These are phyloP conservation scores for Mormoops blainvillei DNA, from an alignment of 2,113 vertebrate species.

Conservation along the genomic window DNA sequence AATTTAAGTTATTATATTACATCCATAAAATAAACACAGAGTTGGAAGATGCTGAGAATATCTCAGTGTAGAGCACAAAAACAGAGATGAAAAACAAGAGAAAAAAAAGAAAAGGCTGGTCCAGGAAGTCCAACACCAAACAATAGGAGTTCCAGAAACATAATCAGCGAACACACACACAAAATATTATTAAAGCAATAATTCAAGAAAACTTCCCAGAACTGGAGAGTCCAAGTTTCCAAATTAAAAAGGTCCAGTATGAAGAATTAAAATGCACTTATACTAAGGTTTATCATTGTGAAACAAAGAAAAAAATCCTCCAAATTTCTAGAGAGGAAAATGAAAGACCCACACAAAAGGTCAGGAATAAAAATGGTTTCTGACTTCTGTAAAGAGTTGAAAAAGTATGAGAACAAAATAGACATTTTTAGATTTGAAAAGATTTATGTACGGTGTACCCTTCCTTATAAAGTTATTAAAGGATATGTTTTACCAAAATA, in stretches of 20 bases:
- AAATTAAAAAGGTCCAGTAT: background rate
- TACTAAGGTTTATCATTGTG: background rate
- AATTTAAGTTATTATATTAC: background rate
- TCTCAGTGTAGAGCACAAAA: background rate
- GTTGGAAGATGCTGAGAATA: background rate
- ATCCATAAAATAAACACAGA: background rate
- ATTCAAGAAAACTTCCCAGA: background rate
- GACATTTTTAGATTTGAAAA: conserved; percentile 1
- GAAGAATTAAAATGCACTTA: background rate
- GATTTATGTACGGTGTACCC: background rate
- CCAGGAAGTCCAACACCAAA: background rate
- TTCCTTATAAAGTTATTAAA: background rate
- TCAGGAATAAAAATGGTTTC: background rate
- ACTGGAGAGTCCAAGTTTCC: background rate
- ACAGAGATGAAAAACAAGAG: background rate
- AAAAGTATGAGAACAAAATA: background rate
- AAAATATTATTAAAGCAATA: background rate
- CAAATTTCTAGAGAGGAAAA: background rate
- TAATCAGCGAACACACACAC: background rate
- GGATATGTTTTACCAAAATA: background rate
- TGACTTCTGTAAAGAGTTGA: background rate
- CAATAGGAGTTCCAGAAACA: background rate
- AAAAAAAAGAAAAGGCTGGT: background rate
- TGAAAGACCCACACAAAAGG: background rate
- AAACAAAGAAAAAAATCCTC: background rate